Evolutionary conservation across 2,888 invertebrate genomes (phyloP).

Genomic region (Rhimphoctona megacephalus): DNA sequence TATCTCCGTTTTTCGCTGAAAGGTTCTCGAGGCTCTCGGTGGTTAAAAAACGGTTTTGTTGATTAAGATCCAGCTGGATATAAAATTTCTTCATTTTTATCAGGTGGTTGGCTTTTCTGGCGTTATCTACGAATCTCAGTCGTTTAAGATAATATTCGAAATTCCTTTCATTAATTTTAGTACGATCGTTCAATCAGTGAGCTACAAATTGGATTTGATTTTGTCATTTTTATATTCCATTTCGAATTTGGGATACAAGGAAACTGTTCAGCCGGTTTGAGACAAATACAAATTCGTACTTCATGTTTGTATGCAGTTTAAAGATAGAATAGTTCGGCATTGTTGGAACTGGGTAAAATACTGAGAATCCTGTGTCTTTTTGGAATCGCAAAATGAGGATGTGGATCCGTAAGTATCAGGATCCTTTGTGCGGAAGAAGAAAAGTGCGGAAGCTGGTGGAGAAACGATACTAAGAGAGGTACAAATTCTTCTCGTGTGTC

Average conservation of each 20-base stretch:
- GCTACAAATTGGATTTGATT: background rate
- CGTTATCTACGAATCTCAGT: background rate
- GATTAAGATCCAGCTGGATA: background rate
- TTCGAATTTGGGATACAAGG: too few species aligned
- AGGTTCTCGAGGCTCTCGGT: too few species aligned
- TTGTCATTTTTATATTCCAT: background rate
- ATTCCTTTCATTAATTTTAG: background rate
- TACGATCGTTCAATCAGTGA: background rate
- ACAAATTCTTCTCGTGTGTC: conserved; percentile 20
- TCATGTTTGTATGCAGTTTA: background rate
- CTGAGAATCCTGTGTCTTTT: background rate
- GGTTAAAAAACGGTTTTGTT: background rate
- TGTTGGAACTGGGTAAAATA: background rate
- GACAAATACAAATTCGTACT: background rate
- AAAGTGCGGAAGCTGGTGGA: background rate
- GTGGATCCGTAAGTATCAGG: background rate
- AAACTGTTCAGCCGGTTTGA: too few species aligned
- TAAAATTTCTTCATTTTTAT: background rate
- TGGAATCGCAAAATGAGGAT: background rate
- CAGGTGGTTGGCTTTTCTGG: conserved; percentile 22
- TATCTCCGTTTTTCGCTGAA: too few species aligned
- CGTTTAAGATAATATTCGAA: background rate
- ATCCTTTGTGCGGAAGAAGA: background rate
- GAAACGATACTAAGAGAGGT: conserved; percentile 4
- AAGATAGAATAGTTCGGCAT: background rate